These are phyloP conservation scores for Bombyx mandarina DNA, from an alignment of 1,140 invertebrate genomes.

Conservation along the genomic window DNA sequence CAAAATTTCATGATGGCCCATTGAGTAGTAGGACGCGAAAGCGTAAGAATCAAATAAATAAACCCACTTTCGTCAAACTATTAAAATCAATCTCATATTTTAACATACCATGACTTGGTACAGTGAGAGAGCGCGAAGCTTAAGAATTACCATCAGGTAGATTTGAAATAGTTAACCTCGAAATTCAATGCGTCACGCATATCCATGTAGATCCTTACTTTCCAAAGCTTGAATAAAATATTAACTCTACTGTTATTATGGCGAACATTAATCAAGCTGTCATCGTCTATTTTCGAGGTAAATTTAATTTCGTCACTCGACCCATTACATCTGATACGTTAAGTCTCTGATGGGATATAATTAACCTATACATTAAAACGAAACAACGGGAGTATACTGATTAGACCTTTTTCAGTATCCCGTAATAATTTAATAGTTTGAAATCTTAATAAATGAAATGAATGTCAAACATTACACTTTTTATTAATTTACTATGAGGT, in stretches of 20 bases:
- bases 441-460: not conserved
- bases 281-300: conserved; percentile 49
- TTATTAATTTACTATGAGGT: not conserved
- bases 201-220: conserved; percentile 16
- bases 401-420: conserved; percentile 6
- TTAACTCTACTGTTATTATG: conserved; percentile 48
- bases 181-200: conserved; percentile 47
- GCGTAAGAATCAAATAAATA: no score
- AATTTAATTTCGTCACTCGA: conserved; percentile 41
- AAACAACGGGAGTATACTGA: conserved; percentile 6
- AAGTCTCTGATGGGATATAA: conserved; percentile 19
- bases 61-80: no score
- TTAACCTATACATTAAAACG: conserved; percentile 16
- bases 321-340: conserved; percentile 21
- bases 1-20: no score
- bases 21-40: no score
- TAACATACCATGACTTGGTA: conserved; percentile 18
- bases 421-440: not conserved
- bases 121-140: conserved; percentile 29
- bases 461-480: not conserved
- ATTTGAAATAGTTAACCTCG: conserved; percentile 50
- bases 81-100: no score
- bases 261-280: conserved; percentile 54
- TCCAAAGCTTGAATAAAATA: conserved; percentile 48
- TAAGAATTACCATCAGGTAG: conserved; percentile 41